Evolutionary conservation across 2,113 vertebrate genomes (phyloP).

Genomic region (Triplophysa rosa): DNA sequence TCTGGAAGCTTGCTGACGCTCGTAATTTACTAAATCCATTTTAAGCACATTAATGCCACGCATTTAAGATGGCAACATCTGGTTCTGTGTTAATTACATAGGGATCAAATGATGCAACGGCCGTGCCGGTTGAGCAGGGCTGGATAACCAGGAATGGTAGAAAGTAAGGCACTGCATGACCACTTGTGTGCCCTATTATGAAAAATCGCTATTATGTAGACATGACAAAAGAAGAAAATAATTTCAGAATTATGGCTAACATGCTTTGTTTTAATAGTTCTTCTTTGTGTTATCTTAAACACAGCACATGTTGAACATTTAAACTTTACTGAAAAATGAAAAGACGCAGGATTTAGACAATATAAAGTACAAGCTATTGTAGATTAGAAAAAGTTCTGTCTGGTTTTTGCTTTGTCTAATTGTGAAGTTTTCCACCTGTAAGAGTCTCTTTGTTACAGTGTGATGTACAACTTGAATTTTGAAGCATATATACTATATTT

Average conservation of each 20-base stretch:
- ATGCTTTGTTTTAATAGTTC: conserved; percentile 7
- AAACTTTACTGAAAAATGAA: conserved; percentile 24
- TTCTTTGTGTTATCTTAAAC: conserved; percentile 14
- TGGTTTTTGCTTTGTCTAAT: conserved; percentile 1
- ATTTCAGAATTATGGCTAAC: background rate
- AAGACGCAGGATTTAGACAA: background rate
- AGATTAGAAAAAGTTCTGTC: conserved; percentile 30
- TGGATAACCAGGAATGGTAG: conserved; percentile 8
- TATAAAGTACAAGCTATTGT: conserved; percentile 29
- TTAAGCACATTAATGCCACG: conserved; percentile 46
- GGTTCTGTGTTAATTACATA: conserved; percentile 48
- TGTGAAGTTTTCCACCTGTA: conserved; percentile 14
- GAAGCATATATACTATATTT: background rate
- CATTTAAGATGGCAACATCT: conserved; percentile 53
- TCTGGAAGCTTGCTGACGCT: conserved; percentile 39
- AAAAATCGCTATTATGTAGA: conserved; percentile 15
- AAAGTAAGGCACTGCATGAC: background rate
- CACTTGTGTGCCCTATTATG: background rate
- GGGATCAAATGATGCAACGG: conserved; percentile 37
- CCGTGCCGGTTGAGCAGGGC: background rate
- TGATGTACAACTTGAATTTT: background rate
- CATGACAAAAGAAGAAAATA: conserved; percentile 5
- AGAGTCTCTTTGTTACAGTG: conserved; percentile 3
- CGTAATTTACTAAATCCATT: conserved; percentile 49
- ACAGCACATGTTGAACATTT: conserved; percentile 17